Conservation (phyloP, 92 coral and sea anemone genomes). For the Palythoa heliodiscus region DNA sequence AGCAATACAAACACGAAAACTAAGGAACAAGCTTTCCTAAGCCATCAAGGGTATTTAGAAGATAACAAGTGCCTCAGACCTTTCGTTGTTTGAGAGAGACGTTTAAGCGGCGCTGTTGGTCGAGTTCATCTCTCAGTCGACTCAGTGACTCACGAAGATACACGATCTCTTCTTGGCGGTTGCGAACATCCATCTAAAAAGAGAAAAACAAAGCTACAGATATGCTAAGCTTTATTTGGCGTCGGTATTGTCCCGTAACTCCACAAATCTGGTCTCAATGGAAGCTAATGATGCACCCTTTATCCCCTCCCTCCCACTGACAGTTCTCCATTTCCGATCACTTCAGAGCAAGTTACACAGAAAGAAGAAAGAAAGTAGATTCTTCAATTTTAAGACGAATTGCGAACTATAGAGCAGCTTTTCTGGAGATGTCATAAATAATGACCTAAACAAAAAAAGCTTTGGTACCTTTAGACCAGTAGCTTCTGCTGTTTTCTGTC, state of each 20-base stretch:
- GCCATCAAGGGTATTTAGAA: neutral
- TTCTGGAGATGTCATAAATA: too few relatives aligned
- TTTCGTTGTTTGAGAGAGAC: constrained; percentile 81
- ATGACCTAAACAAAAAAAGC: neutral
- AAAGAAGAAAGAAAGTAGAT: too few relatives aligned
- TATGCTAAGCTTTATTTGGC: neutral
- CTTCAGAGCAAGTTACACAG: too few relatives aligned
- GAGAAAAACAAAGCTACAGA: neutral
- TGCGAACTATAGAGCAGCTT: too few relatives aligned
- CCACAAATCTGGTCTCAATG: too few relatives aligned
- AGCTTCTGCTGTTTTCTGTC: constrained; percentile 89
- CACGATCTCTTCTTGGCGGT: constrained; percentile 79
- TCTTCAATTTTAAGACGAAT: too few relatives aligned
- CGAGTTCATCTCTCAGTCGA: constrained; percentile 83
- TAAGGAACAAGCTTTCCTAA: too few relatives aligned
- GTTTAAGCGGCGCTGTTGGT: constrained; percentile 85
- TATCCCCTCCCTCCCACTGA: too few relatives aligned
- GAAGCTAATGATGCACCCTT: too few relatives aligned
- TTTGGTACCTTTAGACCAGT: constrained; percentile 72
- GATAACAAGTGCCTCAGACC: constrained; percentile 43
- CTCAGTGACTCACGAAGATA: constrained; percentile 82
- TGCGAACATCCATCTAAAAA: constrained; percentile 78
- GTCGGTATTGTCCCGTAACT: neutral
- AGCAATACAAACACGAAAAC: too few relatives aligned
- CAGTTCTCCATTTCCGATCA: too few relatives aligned